Percentiles rank a stretch among this genome's conserved stretches.
Evolutionary conservation across 1,140 invertebrate species (phyloP).

Genomic region (Eulimnadia texana): DNA sequence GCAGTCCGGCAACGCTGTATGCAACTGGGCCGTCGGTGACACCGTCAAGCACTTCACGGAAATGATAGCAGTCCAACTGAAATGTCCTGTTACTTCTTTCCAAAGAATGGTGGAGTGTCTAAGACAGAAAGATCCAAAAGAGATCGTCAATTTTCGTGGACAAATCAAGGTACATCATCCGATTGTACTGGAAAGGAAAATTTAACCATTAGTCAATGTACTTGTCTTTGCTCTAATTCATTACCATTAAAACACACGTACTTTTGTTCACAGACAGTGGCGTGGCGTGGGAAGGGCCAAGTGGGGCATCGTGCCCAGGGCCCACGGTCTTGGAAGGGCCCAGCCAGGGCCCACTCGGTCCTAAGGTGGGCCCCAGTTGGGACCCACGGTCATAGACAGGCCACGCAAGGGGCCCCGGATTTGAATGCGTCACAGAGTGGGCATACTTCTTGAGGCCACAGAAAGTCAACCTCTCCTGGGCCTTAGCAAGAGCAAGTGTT

Average conservation of each 20-base stretch:
- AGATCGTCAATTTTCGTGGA: slow-evolving; percentile 26
- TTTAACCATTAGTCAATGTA: not conserved
- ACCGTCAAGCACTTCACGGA: slow-evolving; percentile 42
- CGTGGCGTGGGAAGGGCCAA: slow-evolving; percentile 31
- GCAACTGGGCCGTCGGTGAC: slow-evolving; percentile 55
- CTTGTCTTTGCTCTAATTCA: too few relatives aligned
- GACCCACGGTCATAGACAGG: too few relatives aligned
- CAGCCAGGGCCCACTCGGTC: too few relatives aligned
- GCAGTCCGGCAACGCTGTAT: slow-evolving; percentile 60
- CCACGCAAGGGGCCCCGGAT: too few relatives aligned
- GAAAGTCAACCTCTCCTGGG: too few relatives aligned
- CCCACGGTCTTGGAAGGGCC: too few relatives aligned
- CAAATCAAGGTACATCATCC: not conserved
- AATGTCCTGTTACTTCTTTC: slow-evolving; percentile 39
- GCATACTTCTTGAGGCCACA: too few relatives aligned
- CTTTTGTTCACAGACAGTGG: slow-evolving; percentile 27
- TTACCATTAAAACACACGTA: slow-evolving; percentile 17
- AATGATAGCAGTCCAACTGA: slow-evolving; percentile 41
- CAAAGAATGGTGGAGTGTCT: slow-evolving; percentile 45
- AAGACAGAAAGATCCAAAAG: slow-evolving; percentile 33
- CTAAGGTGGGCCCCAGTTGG: too few relatives aligned
- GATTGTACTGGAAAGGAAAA: not conserved
- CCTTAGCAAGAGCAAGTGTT: too few relatives aligned
- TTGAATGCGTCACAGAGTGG: too few relatives aligned
- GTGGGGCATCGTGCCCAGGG: too few relatives aligned